Evolutionary conservation across 2,113 vertebrate species (phyloP), one percentile per base, ranked within the genome.

Genomic region (Syngnathus typhle): DNA sequence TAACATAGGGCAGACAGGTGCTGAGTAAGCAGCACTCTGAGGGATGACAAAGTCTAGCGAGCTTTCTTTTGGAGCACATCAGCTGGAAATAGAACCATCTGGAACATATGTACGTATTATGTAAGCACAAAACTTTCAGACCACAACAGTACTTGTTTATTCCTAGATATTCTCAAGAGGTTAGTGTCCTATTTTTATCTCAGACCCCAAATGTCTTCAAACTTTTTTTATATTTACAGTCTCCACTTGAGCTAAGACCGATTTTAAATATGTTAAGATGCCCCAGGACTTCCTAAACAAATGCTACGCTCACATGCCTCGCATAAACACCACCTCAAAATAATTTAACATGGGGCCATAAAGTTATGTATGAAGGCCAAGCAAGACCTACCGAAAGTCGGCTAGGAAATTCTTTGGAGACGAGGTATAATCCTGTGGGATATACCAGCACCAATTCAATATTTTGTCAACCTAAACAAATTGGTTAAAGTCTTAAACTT

Each of bases 251-350:
- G 16, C 65, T 61, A 36, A 68, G 70, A 51, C 38, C 11, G 16
- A 55, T 64, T 43, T 21, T 32, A 47, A 56, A 65, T 77, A 69
- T 60, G 59, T 71, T 74, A 37, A 73, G 68, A 74, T 71, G 70
- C 56, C 41, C 77, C 56, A 60, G 64, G 21, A 41, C 51, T 21
- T 68, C 72, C 72, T 75, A 76, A 84, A 87, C 68, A 72, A 63
- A 79, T 44, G 7, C 52, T 11, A 0, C 49, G 55, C 69, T 80
- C 41, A 46, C 60, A 65, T 78, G 69, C 74, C 74, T 68, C 13
- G 2, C 11, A 6, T 5, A 44, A 68, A 73, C 78, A 77, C 72
- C 72, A 63, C 18, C 51, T 49, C 47, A 52, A 27, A 61, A 54
- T 46, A 75, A 68, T 71, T 64, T 52, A 38, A 72, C n/a, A 66